Conservation (phyloP, 2,113 vertebrate species). For the Narcine bancroftii region DNA sequence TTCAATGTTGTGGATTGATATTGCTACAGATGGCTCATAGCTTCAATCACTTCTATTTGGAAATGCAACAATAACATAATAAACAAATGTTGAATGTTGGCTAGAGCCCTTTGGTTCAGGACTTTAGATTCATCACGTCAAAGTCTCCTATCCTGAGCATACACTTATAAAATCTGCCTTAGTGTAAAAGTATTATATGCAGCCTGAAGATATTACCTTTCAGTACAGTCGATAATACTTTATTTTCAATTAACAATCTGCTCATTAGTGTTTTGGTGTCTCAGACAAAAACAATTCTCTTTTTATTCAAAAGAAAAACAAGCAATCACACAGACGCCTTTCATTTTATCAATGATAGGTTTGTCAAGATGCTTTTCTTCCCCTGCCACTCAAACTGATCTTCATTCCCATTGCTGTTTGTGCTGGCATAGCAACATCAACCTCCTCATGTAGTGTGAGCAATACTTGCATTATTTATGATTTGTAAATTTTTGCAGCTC, state of each 20-base stretch:
- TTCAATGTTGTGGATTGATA: not conserved
- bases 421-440: constrained; percentile 19
- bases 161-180: not conserved
- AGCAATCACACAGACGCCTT: not conserved
- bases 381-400: not conserved
- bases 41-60: not conserved
- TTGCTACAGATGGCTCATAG: not conserved
- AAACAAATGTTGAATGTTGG: not conserved
- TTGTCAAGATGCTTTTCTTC: not conserved
- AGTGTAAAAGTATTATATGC: not conserved
- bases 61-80: not conserved
- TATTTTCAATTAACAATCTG: not conserved
- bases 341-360: not conserved
- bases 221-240: not conserved
- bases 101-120: not conserved
- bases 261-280: not conserved
- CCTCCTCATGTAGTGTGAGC: not conserved
- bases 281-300: constrained; percentile 3
- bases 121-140: not conserved
- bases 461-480: constrained; percentile 33
- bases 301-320: not conserved
- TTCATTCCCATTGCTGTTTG: not conserved
- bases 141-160: not conserved
- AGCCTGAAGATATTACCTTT: not conserved
- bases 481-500: constrained; percentile 21